A percentile compares a stretch with the other conserved stretches of the same genome.
Conservation (phyloP, 2,113 vertebrate species). For the Mobula hypostoma region DNA sequence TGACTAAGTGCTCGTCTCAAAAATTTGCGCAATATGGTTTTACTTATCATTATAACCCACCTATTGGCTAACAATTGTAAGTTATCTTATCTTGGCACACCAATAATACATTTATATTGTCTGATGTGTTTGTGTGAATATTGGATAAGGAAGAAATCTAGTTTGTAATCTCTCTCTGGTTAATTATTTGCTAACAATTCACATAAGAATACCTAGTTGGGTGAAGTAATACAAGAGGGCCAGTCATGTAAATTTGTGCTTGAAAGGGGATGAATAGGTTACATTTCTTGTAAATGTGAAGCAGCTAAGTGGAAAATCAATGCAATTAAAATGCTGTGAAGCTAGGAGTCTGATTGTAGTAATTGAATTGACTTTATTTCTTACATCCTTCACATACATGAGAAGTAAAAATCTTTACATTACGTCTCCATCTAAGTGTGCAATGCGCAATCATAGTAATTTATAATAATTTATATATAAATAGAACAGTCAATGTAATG, state of each 20-base stretch:
- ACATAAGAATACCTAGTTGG: not conserved
- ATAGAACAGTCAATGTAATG: too few relatives aligned
- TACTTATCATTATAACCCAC: too few relatives aligned
- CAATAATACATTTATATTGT: not conserved
- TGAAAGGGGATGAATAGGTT: not conserved
- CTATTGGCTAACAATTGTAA: too few relatives aligned
- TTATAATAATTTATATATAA: too few relatives aligned
- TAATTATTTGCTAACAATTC: not conserved
- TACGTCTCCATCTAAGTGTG: too few relatives aligned
- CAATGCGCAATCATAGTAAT: too few relatives aligned
- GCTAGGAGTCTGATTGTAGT: not conserved
- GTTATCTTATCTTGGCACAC: not conserved
- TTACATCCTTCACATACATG: too few relatives aligned
- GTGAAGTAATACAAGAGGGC: not conserved
- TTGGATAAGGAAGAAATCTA: not conserved
- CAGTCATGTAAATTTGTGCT: not conserved
- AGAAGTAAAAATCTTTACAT: too few relatives aligned
- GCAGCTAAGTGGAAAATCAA: not conserved
- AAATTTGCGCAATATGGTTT: not conserved
- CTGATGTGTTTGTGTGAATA: not conserved
- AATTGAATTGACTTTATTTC: not conserved
- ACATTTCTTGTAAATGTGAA: not conserved
- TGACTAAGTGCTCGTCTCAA: not conserved
- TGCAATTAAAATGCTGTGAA: not conserved
- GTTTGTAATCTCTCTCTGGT: not conserved